Percentiles rank a stretch among this genome's conserved stretches.
Conservation (phyloP, 2,888 invertebrate species). For the Callinectes sapidus region DNA sequence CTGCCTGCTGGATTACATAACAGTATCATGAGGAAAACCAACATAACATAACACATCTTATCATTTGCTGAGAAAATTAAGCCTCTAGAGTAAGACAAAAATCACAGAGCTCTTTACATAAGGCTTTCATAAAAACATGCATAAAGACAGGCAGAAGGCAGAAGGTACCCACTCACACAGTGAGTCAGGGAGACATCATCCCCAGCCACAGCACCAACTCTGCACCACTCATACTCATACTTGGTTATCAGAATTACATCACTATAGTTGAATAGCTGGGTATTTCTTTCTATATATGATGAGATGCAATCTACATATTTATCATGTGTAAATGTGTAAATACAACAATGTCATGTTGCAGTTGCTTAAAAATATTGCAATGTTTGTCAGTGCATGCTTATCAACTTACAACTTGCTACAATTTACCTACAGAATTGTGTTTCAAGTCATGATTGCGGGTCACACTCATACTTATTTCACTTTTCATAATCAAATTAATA, state of each 20-base stretch:
- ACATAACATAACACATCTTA: neutral
- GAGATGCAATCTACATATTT: neutral
- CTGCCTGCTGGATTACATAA: neutral
- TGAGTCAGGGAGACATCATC: neutral
- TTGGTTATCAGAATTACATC: too few relatives aligned
- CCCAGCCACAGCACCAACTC: neutral
- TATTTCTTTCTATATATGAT: neutral
- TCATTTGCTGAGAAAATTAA: neutral
- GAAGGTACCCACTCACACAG: too few relatives aligned
- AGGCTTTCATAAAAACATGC: neutral
- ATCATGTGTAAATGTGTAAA: neutral
- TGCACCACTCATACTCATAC: neutral
- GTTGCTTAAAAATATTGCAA: neutral
- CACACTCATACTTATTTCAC: neutral
- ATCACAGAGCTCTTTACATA: neutral
- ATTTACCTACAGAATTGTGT: neutral
- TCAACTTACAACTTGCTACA: neutral
- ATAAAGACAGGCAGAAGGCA: neutral
- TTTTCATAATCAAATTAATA: too few relatives aligned
- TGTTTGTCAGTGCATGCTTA: neutral
- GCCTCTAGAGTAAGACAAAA: neutral
- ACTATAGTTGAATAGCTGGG: neutral
- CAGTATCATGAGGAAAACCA: neutral
- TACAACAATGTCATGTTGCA: neutral
- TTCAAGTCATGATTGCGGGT: neutral